phyloP scores from a whole-genome alignment of 2,888 invertebrate species.

The Cecidostiba fungosa region DNA sequence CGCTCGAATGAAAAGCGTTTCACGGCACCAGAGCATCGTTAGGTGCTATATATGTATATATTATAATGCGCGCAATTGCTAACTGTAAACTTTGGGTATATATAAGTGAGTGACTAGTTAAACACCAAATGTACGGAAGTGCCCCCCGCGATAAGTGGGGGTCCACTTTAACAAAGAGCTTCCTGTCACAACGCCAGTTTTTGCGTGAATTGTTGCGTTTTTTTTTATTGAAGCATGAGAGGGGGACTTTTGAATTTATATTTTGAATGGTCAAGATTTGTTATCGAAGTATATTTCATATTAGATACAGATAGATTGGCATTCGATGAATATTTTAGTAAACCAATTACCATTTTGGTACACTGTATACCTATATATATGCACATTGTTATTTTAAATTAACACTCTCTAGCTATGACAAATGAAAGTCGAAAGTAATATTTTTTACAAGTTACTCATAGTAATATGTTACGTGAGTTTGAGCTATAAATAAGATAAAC shows the following conservation, averaged over 20 bases:
- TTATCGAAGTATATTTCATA: not conserved
- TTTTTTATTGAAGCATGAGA: not conserved
- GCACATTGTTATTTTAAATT: no score
- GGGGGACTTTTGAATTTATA: slow-evolving; percentile 3
- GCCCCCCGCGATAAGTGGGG: not conserved
- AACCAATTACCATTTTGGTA: no score
- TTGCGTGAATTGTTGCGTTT: slow-evolving; percentile 40
- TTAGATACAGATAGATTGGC: no score
- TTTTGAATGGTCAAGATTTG: slow-evolving; percentile 8
- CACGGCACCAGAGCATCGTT: not conserved
- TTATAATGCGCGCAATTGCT: not conserved
- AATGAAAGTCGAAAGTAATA: no score
- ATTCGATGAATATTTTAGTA: no score
- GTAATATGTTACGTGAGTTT: no score
- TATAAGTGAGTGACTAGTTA: slow-evolving; percentile 17
- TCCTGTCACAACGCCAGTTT: slow-evolving; percentile 42
- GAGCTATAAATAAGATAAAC: no score
- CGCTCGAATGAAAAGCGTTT: slow-evolving; percentile 7
- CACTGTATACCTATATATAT: no score
- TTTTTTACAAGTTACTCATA: no score
- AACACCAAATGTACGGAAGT: slow-evolving; percentile 37
- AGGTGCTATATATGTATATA: not conserved
- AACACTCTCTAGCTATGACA: no score
- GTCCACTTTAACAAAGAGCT: slow-evolving; percentile 50
- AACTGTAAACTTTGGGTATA: slow-evolving; percentile 5